Percentiles rank a stretch among this genome's conserved stretches.
These are phyloP conservation scores for Rhinogobio ventralis DNA, from an alignment of 2,797 vertebrate genomes.

Conservation along the genomic window DNA sequence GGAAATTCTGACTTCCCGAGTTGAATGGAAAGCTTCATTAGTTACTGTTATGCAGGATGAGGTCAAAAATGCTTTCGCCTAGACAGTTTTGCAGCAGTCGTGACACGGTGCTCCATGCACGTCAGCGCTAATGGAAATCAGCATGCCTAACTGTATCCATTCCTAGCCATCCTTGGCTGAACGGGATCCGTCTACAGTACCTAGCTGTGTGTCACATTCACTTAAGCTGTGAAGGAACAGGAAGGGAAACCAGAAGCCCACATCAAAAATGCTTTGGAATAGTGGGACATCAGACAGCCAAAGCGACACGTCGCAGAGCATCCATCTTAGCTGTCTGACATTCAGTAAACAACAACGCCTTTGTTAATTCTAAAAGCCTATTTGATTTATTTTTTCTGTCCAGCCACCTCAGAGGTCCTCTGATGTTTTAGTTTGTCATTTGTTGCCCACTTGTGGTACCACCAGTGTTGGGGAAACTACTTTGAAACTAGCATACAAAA, in stretches of 20 bases:
- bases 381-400: not conserved
- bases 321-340: slow-evolving; percentile 23
- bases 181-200: slow-evolving; percentile 18
- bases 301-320: slow-evolving; percentile 13
- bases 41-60: not conserved
- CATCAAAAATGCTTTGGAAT: slow-evolving; percentile 33
- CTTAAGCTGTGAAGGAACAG: slow-evolving; percentile 36
- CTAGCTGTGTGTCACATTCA: slow-evolving; percentile 58
- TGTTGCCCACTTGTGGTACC: not conserved
- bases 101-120: slow-evolving; percentile 35
- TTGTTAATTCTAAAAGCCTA: slow-evolving; percentile 1
- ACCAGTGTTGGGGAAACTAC: not conserved
- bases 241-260: slow-evolving; percentile 43
- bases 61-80: not conserved
- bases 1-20: slow-evolving; percentile 19
- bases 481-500: not conserved
- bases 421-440: slow-evolving; percentile 22
- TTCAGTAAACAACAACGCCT: not conserved
- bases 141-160: slow-evolving; percentile 1
- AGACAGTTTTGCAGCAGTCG: slow-evolving; percentile 12
- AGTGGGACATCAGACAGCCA: slow-evolving; percentile 2
- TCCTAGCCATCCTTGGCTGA: not conserved
- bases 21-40: not conserved
- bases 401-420: not conserved
- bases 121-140: slow-evolving; percentile 48